phyloP scores from a whole-genome alignment of 2,888 invertebrate genomes.

The Papilio protenor region DNA sequence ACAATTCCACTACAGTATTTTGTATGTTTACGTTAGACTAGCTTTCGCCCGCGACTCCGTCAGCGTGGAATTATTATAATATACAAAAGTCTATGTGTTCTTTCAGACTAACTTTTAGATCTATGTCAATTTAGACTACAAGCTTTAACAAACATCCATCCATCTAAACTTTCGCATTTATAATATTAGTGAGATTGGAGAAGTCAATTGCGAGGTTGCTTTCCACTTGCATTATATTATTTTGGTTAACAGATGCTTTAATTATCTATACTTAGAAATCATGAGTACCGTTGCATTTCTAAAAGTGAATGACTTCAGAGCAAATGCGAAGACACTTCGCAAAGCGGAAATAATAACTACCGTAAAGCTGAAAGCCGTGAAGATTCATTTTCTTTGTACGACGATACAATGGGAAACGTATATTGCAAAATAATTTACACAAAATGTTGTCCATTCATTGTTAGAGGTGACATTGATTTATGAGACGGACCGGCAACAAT shows the following conservation, averaged over 20 bases:
- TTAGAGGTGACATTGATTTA: slow-evolving; percentile 34
- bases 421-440: slow-evolving; percentile 26
- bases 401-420: slow-evolving; percentile 15
- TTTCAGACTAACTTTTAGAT: too few relatives aligned
- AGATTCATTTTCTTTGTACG: background rate
- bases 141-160: too few relatives aligned
- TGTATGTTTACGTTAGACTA: too few relatives aligned
- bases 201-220: too few relatives aligned
- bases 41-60: too few relatives aligned
- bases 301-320: background rate
- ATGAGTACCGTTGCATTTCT: background rate
- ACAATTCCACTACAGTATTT: too few relatives aligned
- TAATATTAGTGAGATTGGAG: too few relatives aligned
- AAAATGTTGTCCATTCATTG: slow-evolving; percentile 31
- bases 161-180: too few relatives aligned
- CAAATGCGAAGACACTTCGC: background rate
- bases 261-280: background rate
- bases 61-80: too few relatives aligned
- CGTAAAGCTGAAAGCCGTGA: background rate
- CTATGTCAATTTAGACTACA: too few relatives aligned
- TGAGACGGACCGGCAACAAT: slow-evolving; percentile 26
- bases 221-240: too few relatives aligned
- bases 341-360: background rate
- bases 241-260: background rate
- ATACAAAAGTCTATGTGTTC: too few relatives aligned